phyloP scores from a whole-genome alignment of 2,888 invertebrate species.

The Ypsolopha sequella region DNA sequence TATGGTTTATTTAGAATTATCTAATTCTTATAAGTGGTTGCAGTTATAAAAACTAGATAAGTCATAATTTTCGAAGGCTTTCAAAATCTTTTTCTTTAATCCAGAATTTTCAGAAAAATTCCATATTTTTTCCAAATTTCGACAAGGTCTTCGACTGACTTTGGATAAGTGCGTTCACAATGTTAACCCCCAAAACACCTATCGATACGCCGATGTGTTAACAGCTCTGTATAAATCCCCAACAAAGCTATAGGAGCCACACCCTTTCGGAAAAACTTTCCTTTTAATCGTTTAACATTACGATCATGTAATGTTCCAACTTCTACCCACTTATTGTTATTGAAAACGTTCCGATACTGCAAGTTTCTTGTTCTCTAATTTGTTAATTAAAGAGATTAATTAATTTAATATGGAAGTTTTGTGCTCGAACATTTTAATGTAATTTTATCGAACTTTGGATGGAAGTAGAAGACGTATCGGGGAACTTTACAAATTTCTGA shows the following conservation, averaged over 20 bases:
- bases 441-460: background rate
- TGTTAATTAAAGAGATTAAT: background rate
- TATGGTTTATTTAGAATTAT: no score
- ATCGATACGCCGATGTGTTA: no score
- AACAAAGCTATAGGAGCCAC: constrained; percentile 22
- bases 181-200: no score
- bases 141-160: no score
- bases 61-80: no score
- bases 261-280: constrained; percentile 61
- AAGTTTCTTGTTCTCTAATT: background rate
- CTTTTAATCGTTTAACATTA: constrained; percentile 59
- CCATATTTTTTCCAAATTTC: no score
- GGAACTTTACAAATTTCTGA: no score
- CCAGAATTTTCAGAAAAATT: no score
- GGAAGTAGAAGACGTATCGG: constrained; percentile 19
- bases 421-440: background rate
- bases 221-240: constrained; percentile 28
- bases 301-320: constrained; percentile 52
- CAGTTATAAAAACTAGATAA: no score
- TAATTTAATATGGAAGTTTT: background rate
- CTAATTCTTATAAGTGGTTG: no score
- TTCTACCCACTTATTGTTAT: constrained; percentile 35
- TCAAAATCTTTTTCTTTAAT: no score
- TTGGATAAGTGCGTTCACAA: no score
- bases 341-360: constrained; percentile 32